A percentile compares a stretch with the other conserved stretches of the same genome.
These are phyloP conservation scores for Anarsia innoxiella DNA, from an alignment of 2,888 invertebrate genomes.

Conservation along the genomic window DNA sequence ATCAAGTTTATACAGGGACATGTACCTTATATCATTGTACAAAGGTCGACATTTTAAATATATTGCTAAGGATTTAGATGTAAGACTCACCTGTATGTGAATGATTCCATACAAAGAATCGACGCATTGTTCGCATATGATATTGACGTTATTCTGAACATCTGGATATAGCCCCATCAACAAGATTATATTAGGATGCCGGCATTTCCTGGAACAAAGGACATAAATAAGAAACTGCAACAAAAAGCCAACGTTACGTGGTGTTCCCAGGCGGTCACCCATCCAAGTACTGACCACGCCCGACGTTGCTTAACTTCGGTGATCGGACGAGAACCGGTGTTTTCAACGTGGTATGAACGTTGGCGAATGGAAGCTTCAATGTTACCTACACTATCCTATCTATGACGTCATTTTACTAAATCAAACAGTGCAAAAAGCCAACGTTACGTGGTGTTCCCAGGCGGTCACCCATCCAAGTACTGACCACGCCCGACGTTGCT, in stretches of 20 bases:
- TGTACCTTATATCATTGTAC: no score
- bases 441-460: constrained; percentile 44
- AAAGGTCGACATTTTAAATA: no score
- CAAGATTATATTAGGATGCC: constrained; percentile 68
- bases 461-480: constrained; percentile 53
- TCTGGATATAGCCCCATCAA: constrained; percentile 68
- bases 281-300: constrained; percentile 69
- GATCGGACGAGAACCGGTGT: constrained; percentile 61
- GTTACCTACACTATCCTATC: no score
- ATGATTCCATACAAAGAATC: constrained; percentile 57
- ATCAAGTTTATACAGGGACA: no score
- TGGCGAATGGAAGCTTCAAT: no score
- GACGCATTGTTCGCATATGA: constrained; percentile 65
- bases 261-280: constrained; percentile 42
- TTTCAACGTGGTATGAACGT: constrained; percentile 2
- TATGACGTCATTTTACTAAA: no score
- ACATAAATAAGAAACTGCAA: neutral
- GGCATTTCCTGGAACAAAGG: constrained; percentile 54
- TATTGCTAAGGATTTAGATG: no score
- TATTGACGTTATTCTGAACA: constrained; percentile 46
- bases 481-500: constrained; percentile 45
- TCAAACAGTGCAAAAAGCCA: constrained; percentile 26
- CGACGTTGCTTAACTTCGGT: constrained; percentile 69
- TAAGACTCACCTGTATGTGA: constrained; percentile 54
- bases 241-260: neutral